Percentiles rank a stretch among this genome's conserved stretches.
Conservation (phyloP, 2,113 vertebrate species). For the Picathartes gymnocephalus region DNA sequence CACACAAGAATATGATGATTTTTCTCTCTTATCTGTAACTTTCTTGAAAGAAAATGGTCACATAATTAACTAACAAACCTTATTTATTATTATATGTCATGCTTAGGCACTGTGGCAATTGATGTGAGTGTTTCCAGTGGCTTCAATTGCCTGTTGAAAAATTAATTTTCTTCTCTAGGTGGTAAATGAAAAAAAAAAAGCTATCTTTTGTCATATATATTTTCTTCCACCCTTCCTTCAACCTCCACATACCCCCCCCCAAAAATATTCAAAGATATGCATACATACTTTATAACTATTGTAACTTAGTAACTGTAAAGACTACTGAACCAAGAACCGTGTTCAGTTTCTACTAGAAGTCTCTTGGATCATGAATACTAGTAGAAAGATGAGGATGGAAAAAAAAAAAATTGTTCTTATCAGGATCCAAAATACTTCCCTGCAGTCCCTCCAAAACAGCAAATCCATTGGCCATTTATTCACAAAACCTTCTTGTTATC, state of each 20-base stretch:
- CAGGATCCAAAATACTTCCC: neutral
- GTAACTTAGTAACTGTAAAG: neutral
- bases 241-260: rapidly evolving
- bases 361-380: neutral
- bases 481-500: neutral
- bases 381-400: neutral
- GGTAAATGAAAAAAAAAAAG: neutral
- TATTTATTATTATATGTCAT: neutral
- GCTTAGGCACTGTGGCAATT: neutral
- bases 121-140: neutral
- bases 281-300: neutral
- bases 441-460: neutral
- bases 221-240: neutral
- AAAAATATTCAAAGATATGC: neutral
- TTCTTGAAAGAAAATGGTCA: neutral
- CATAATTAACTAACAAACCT: neutral
- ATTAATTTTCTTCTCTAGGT: neutral
- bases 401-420: neutral
- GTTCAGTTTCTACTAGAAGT: neutral
- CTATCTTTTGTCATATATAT: neutral
- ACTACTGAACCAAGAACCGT: neutral
- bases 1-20: neutral
- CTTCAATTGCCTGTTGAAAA: neutral
- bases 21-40: neutral
- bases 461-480: neutral